These are phyloP conservation scores for Calliphora vicina DNA, from an alignment of 1,140 invertebrate species.

Conservation along the genomic window DNA sequence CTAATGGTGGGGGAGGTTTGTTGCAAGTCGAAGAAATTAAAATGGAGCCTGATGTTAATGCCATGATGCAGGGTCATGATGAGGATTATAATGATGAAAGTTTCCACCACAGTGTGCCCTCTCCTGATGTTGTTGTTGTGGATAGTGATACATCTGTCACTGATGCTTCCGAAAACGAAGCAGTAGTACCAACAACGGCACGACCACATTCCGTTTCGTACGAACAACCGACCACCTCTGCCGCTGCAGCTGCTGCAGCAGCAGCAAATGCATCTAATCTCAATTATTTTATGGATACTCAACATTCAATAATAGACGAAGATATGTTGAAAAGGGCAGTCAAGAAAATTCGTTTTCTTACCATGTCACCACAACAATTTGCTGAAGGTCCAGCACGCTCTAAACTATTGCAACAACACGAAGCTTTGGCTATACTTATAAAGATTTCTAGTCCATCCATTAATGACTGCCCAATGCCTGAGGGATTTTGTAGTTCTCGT, in stretches of 20 bases:
- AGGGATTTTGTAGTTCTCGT: constrained; percentile 70
- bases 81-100: constrained; percentile 41
- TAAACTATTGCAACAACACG: constrained; percentile 74
- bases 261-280: constrained; percentile 43
- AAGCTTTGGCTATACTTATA: constrained; percentile 82
- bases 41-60: constrained; percentile 59
- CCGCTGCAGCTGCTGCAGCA: neutral
- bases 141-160: constrained; percentile 52
- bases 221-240: neutral
- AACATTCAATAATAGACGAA: constrained; percentile 53
- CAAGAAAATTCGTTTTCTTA: constrained; percentile 77
- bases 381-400: constrained; percentile 79
- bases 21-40: constrained; percentile 54
- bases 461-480: constrained; percentile 71
- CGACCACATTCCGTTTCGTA: neutral
- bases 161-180: constrained; percentile 34
- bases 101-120: neutral
- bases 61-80: constrained; percentile 55
- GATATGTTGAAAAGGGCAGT: constrained; percentile 65
- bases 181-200: neutral
- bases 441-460: constrained; percentile 75
- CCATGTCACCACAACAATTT: constrained; percentile 79
- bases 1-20: neutral
- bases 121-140: constrained; percentile 47
- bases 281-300: constrained; percentile 55